These are phyloP conservation scores for Accipiter virgatus DNA, from an alignment of 2,113 vertebrate species.

Conservation along the genomic window DNA sequence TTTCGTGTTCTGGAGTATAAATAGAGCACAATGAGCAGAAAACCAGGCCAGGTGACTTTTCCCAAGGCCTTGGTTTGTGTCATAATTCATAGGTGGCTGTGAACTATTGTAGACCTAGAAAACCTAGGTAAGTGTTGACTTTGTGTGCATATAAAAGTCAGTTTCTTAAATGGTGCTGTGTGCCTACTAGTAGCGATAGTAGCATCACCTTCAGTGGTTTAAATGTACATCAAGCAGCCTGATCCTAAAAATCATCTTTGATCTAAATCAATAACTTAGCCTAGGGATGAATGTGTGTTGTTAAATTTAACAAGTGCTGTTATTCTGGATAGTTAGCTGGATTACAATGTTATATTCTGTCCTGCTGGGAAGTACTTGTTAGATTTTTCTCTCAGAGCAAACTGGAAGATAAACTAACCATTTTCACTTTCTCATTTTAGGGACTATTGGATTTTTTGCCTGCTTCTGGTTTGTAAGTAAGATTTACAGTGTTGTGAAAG, in stretches of 20 bases:
- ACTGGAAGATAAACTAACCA: slow-evolving; percentile 22
- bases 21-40: background rate
- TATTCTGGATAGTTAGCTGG: background rate
- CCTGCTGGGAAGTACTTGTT: slow-evolving; percentile 1
- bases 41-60: background rate
- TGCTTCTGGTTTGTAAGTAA: slow-evolving; percentile 94
- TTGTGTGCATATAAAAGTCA: background rate
- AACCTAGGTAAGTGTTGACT: background rate
- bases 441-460: slow-evolving; percentile 89
- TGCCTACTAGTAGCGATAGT: background rate
- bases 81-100: background rate
- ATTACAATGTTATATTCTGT: background rate
- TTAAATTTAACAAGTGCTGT: background rate
- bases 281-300: background rate
- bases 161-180: background rate
- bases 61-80: background rate
- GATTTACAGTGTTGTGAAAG: slow-evolving; percentile 92
- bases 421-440: slow-evolving; percentile 72
- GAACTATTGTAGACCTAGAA: background rate
- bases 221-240: background rate
- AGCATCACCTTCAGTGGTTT: background rate
- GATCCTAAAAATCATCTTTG: background rate
- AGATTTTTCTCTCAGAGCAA: background rate
- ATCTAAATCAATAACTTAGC: background rate
- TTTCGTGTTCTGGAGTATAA: background rate